phyloP scores from a whole-genome alignment of 2,888 invertebrate species.

The Ganaspis brasiliensis region DNA sequence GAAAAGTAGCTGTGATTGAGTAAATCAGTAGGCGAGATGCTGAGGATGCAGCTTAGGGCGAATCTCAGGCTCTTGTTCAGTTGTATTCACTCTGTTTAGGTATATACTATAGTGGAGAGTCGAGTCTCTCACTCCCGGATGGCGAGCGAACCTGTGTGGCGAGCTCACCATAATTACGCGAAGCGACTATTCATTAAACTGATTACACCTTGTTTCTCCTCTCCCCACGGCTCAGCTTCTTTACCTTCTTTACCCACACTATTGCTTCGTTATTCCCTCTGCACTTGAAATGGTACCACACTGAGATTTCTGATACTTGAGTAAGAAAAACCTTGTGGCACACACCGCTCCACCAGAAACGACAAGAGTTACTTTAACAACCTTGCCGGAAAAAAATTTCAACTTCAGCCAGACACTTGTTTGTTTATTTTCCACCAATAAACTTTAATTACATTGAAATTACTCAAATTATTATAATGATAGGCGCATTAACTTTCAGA shows the following conservation, averaged over 20 bases:
- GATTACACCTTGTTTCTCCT: slow-evolving; percentile 75
- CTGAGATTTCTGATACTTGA: slow-evolving; percentile 34
- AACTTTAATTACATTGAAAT: slow-evolving; percentile 11
- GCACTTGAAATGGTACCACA: slow-evolving; percentile 36
- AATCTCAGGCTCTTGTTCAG: slow-evolving; percentile 58
- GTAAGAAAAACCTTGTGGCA: slow-evolving; percentile 11
- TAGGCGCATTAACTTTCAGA: not conserved
- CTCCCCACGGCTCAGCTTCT: slow-evolving; percentile 56
- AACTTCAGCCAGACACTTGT: slow-evolving; percentile 4
- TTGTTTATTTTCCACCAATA: slow-evolving; percentile 12
- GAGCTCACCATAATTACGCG: slow-evolving; percentile 74
- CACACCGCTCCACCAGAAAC: slow-evolving; percentile 4
- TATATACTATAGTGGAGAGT: slow-evolving; percentile 7
- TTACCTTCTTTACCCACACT: slow-evolving; percentile 54
- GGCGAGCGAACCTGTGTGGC: slow-evolving; percentile 62
- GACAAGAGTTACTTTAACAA: not conserved
- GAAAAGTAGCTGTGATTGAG: slow-evolving; percentile 57
- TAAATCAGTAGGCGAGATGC: slow-evolving; percentile 59
- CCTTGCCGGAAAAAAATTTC: not conserved
- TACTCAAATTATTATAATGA: slow-evolving; percentile 10
- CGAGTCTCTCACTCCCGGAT: slow-evolving; percentile 57
- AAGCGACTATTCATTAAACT: slow-evolving; percentile 78
- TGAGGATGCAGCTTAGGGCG: slow-evolving; percentile 58
- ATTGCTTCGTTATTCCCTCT: slow-evolving; percentile 53
- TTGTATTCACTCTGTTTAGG: slow-evolving; percentile 43